These are phyloP conservation scores for Perccottus glenii DNA, from an alignment of 2,113 vertebrate species.

Conservation along the genomic window DNA sequence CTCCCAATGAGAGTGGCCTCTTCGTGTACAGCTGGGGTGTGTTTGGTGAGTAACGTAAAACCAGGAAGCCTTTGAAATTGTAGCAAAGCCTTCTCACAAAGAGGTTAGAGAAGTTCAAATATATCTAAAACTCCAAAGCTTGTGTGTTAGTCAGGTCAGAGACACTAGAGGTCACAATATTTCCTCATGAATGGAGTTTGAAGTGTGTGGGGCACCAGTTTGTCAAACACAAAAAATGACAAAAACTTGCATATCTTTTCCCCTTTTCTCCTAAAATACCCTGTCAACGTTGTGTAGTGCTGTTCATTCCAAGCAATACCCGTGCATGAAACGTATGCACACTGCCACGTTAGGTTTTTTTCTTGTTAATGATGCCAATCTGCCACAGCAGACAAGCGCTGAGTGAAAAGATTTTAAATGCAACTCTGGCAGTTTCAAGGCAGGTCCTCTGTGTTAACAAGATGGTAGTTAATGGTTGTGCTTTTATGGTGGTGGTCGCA, in stretches of 20 bases:
- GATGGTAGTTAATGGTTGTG: conserved; percentile 72
- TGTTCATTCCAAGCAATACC: conserved; percentile 31
- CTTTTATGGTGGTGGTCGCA: conserved; percentile 74
- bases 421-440: conserved; percentile 73
- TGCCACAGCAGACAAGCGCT: conserved; percentile 66
- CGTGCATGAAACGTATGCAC: conserved; percentile 5
- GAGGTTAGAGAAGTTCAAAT: conserved; percentile 73
- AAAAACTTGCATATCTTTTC: too few species aligned
- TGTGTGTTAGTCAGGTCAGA: conserved; percentile 60
- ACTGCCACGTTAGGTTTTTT: conserved; percentile 55
- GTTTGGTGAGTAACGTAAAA: conserved; percentile 81
- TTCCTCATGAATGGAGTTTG: conserved; percentile 32
- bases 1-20: conserved; percentile 64
- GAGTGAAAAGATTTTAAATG: conserved; percentile 72
- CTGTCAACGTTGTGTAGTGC: too few species aligned
- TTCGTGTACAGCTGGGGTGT: conserved; percentile 70
- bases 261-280: too few species aligned
- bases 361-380: conserved; percentile 63
- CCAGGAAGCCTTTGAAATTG: conserved; percentile 83
- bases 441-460: conserved; percentile 77
- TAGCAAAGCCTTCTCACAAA: conserved; percentile 71
- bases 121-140: conserved; percentile 66
- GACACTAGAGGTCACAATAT: conserved; percentile 47
- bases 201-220: conserved; percentile 2
- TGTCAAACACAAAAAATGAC: too few species aligned